phyloP scores from a whole-genome alignment of 2,888 invertebrate species.

The Salpingus planirostris region DNA sequence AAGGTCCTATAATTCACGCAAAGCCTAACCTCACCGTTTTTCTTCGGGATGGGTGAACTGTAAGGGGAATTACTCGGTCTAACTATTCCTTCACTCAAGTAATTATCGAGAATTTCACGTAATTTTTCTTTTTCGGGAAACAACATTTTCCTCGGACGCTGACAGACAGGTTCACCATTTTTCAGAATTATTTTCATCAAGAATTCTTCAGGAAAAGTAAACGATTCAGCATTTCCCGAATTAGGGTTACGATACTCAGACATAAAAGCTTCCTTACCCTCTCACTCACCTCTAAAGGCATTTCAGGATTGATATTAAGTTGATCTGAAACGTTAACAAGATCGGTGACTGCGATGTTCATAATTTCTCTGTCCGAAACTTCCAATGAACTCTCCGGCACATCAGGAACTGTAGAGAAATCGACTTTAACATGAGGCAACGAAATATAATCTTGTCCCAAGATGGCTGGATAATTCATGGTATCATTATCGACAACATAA shows the following conservation, averaged over 20 bases:
- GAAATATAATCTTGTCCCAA: neutral
- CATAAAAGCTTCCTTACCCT: no score
- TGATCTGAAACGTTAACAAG: neutral
- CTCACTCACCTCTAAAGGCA: no score
- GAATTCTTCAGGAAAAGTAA: no score
- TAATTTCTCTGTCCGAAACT: no score
- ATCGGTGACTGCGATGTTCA: neutral
- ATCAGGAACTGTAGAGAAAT: no score
- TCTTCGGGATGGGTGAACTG: neutral
- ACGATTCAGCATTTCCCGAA: no score
- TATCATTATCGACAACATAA: neutral
- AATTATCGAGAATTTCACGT: neutral
- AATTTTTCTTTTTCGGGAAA: neutral
- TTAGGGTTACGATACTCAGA: no score
- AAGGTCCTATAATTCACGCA: neutral
- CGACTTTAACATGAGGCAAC: neutral
- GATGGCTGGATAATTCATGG: neutral
- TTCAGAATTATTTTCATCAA: no score
- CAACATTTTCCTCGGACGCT: neutral
- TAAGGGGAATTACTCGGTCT: neutral
- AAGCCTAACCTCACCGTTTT: neutral
- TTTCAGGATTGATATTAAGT: no score
- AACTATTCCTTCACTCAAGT: neutral
- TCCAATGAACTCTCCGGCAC: no score
- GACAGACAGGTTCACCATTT: no score